phyloP scores from a whole-genome alignment of 1,140 invertebrate genomes.

The Mylabris phalerata region DNA sequence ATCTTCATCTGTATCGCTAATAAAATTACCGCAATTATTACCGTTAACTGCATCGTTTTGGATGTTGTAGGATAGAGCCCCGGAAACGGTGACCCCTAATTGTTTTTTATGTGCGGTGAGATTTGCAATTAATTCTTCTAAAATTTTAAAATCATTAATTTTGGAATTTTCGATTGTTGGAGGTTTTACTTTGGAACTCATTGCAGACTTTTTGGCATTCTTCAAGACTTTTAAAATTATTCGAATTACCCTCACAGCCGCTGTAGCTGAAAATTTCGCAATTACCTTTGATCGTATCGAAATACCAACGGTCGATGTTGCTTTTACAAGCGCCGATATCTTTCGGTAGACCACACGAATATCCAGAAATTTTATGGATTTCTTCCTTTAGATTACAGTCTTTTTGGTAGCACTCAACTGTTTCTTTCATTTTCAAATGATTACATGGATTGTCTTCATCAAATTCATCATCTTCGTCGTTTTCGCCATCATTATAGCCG shows the following conservation, averaged over 20 bases:
- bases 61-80: conserved; percentile 37
- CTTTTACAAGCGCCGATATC: conserved; percentile 59
- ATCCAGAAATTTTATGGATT: conserved; percentile 26
- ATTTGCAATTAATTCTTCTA: conserved; percentile 38
- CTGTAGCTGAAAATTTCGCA: conserved; percentile 69
- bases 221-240: conserved; percentile 59
- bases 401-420: conserved; percentile 40
- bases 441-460: conserved; percentile 41
- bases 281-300: conserved; percentile 53
- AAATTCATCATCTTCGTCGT: conserved; percentile 27
- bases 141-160: neutral
- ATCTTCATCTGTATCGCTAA: conserved; percentile 4
- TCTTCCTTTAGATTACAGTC: conserved; percentile 14
- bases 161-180: neutral
- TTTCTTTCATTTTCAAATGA: conserved; percentile 40
- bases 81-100: conserved; percentile 35
- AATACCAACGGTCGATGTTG: conserved; percentile 63
- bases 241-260: conserved; percentile 68
- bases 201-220: conserved; percentile 40
- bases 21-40: conserved; percentile 22
- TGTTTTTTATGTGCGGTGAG: conserved; percentile 32
- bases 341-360: conserved; percentile 53
- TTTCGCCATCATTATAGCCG: neutral
- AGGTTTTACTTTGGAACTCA: conserved; percentile 45
- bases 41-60: conserved; percentile 34